A percentile compares a stretch with the other conserved stretches of the same genome.
Evolutionary conservation across 2,797 vertebrate genomes (phyloP).

Genomic region (Danio choprae): DNA sequence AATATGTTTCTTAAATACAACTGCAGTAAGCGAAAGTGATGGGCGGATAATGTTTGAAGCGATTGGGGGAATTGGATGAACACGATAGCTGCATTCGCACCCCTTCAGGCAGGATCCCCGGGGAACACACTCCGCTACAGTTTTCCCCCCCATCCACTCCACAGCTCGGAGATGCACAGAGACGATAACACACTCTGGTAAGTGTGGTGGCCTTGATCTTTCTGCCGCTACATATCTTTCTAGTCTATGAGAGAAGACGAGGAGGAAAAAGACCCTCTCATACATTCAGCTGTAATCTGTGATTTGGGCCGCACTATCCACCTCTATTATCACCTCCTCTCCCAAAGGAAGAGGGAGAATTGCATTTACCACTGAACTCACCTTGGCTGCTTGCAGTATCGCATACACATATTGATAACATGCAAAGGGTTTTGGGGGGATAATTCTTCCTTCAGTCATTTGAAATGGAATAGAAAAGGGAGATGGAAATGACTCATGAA

Average conservation of each 20-base stretch:
- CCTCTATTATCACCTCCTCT: conserved; percentile 60
- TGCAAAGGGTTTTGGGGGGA: conserved; percentile 55
- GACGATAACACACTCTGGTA: conserved; percentile 33
- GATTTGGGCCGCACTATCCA: conserved; percentile 53
- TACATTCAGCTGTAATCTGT: conserved; percentile 55
- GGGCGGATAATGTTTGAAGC: conserved; percentile 60
- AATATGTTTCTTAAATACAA: conserved; percentile 37
- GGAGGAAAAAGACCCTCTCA: conserved; percentile 51
- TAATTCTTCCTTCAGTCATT: conserved; percentile 59
- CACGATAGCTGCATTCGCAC: conserved; percentile 52
- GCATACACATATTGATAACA: conserved; percentile 33
- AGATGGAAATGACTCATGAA: not conserved
- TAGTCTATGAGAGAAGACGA: conserved; percentile 46
- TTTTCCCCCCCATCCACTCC: conserved; percentile 32
- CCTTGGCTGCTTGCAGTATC: conserved; percentile 31
- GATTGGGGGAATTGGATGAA: conserved; percentile 40
- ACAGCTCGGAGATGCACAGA: conserved; percentile 34
- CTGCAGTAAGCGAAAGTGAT: conserved; percentile 33
- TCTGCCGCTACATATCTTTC: conserved; percentile 49
- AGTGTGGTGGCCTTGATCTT: conserved; percentile 57
- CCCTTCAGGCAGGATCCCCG: conserved; percentile 32
- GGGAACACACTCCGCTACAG: conserved; percentile 31
- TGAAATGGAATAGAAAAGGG: conserved; percentile 57
- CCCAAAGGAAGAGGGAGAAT: conserved; percentile 55
- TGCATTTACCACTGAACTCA: conserved; percentile 54